Conservation (phyloP, 2,888 invertebrate genomes). For the Odiellus spinosus region DNA sequence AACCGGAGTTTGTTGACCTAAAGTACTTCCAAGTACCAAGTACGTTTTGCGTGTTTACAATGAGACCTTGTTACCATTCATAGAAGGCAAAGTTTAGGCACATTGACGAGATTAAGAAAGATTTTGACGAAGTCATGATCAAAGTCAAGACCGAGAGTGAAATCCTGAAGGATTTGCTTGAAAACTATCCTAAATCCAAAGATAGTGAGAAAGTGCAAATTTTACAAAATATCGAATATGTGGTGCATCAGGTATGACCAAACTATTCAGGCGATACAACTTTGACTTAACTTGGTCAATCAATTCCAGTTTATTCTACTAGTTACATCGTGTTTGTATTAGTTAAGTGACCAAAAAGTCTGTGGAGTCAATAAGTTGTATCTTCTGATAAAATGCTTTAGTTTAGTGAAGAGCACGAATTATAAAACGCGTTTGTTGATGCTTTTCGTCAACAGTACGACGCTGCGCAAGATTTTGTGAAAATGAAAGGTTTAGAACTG, state of each 20-base stretch:
- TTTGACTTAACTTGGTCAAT: no score
- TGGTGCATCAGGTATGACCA: constrained; percentile 45
- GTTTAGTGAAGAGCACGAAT: no score
- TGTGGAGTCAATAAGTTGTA: no score
- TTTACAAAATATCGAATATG: constrained; percentile 49
- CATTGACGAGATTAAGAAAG: constrained; percentile 48
- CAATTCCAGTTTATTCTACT: no score
- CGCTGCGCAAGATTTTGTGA: constrained; percentile 45
- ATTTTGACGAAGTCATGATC: constrained; percentile 43
- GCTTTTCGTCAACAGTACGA: constrained; percentile 33
- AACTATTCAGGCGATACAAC: no score
- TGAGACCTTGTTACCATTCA: no score
- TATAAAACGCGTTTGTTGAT: constrained; percentile 21
- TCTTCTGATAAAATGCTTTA: no score
- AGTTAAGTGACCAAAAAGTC: no score
- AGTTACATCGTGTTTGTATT: no score
- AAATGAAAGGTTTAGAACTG: constrained; percentile 36
- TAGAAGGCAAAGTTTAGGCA: constrained; percentile 34
- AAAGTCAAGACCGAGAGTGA: constrained; percentile 50
- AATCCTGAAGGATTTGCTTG: constrained; percentile 41
- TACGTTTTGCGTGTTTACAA: no score
- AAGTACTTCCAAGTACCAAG: no score
- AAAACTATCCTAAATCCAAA: constrained; percentile 24
- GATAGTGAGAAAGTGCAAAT: constrained; percentile 34
- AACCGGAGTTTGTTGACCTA: no score